phyloP scores from a whole-genome alignment of 92 coral and sea anemone species.

The Nematostella vectensis region DNA sequence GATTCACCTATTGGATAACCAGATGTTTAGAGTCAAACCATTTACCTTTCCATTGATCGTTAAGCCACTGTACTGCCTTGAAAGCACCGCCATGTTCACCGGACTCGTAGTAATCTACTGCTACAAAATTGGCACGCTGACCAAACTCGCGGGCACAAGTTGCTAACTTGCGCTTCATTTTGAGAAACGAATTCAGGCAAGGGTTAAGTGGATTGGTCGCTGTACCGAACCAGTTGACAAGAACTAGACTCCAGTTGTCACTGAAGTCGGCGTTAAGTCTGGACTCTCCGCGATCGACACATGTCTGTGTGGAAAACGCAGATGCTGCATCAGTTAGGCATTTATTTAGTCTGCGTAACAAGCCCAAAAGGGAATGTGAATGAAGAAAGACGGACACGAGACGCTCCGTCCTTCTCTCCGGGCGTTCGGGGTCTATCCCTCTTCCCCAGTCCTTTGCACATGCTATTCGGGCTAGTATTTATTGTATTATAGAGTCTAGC shows the following conservation, averaged over 20 bases:
- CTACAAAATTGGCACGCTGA: conserved; percentile 87
- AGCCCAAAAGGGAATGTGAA: not conserved
- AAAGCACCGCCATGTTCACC: conserved; percentile 86
- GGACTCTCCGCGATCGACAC: conserved; percentile 77
- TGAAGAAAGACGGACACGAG: too few relatives aligned
- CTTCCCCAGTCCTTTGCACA: too few relatives aligned
- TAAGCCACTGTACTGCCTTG: conserved; percentile 80
- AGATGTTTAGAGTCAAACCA: too few relatives aligned
- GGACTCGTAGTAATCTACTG: conserved; percentile 73
- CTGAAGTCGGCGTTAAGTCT: conserved; percentile 24
- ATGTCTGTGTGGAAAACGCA: conserved; percentile 63
- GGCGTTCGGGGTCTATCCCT: too few relatives aligned
- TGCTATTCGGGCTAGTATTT: too few relatives aligned
- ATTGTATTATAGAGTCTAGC: too few relatives aligned
- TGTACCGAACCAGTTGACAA: conserved; percentile 92
- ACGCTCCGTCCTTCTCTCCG: too few relatives aligned
- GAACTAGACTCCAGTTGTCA: conserved; percentile 52
- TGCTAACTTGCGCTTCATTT: conserved; percentile 44
- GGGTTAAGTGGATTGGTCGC: conserved; percentile 64
- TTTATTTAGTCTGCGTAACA: not conserved
- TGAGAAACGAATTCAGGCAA: conserved; percentile 67
- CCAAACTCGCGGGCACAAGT: conserved; percentile 77
- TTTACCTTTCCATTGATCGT: conserved; percentile 54
- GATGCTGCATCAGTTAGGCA: too few relatives aligned
- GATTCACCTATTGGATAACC: too few relatives aligned